A percentile compares a stretch with the other conserved stretches of the same genome.
Evolutionary conservation across 2,888 invertebrate genomes (phyloP).

Genomic region (Drosophila limbata): DNA sequence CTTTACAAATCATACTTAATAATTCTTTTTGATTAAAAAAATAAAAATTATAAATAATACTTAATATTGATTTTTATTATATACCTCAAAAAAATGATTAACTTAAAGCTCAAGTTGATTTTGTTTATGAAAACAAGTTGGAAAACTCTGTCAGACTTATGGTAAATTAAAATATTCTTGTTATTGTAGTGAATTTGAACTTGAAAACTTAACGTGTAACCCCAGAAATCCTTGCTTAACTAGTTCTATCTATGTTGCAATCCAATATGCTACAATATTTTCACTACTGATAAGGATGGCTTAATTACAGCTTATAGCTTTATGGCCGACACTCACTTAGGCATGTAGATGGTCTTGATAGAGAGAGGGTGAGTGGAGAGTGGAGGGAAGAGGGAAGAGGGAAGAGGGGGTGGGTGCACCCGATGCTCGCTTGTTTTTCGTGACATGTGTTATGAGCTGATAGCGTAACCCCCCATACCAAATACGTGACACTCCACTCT

Average conservation of each 20-base stretch:
- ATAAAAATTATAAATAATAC: no score
- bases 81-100: no score
- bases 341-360: constrained; percentile 36
- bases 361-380: neutral
- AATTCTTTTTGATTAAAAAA: no score
- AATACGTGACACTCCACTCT: neutral
- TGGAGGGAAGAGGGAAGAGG: neutral
- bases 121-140: no score
- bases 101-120: no score
- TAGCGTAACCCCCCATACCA: constrained; percentile 68
- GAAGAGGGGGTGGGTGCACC: neutral
- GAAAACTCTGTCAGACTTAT: no score
- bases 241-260: constrained; percentile 43
- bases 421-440: constrained; percentile 61
- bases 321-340: constrained; percentile 56
- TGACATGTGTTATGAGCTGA: constrained; percentile 78
- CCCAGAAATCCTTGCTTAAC: neutral
- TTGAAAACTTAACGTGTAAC: neutral
- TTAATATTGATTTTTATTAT: no score
- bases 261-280: constrained; percentile 62
- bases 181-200: neutral
- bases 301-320: constrained; percentile 62
- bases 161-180: no score
- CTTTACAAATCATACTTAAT: no score
- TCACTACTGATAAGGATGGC: constrained; percentile 57